Base-by-base conservation (phyloP, 2,888 invertebrate genomes). In the Eristalis tenax region DNA sequence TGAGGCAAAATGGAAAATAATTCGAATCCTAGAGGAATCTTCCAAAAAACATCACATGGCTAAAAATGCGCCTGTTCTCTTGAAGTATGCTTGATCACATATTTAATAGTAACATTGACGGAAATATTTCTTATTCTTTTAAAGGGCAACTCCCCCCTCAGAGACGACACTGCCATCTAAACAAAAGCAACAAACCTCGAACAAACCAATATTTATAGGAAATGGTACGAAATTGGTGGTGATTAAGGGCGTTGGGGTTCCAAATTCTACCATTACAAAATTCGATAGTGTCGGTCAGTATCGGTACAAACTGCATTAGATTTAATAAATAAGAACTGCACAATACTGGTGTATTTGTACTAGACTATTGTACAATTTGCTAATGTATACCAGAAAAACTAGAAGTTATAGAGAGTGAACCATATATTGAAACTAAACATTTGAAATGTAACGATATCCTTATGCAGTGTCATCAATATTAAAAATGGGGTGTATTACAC, bases 1-100 rank as follows among this genome's bases (percentile, higher is more conserved):
- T 2, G 84, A 84, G 8, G 75, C 80, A 18, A 84, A 84, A 18
- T 84, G 84, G 84, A 84, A 68, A 50, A 84, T 84, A 63, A 63
- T 84, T 22, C 84, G 57, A 15, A 59, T 84, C 0, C 43, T 84
- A 15, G 80, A 80, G 50, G 80, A 84, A 32, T 71, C 84, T 57
- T 76, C 80, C 35, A 80, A 6, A 26, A 64, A 11, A 43, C 23
- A 23, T 22, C 66, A 68, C 3, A 22, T n/a, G 4, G 23, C n/a
- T 2, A 77, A 74, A 68, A 22, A 50, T 43, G 4, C 2, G 2
- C 18, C 28, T 18, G 35, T 13, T n/a, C 18, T 63, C 35, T 57
- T 38, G 5, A 23, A 26, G 26, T 80, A 61, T 26, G 8, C 22
- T 38, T n/a, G 6, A 32, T 32, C 4, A 2, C 6, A 22, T 59